These are phyloP conservation scores for Acropternis orthonyx DNA, from an alignment of 2,797 vertebrate genomes.

Conservation along the genomic window DNA sequence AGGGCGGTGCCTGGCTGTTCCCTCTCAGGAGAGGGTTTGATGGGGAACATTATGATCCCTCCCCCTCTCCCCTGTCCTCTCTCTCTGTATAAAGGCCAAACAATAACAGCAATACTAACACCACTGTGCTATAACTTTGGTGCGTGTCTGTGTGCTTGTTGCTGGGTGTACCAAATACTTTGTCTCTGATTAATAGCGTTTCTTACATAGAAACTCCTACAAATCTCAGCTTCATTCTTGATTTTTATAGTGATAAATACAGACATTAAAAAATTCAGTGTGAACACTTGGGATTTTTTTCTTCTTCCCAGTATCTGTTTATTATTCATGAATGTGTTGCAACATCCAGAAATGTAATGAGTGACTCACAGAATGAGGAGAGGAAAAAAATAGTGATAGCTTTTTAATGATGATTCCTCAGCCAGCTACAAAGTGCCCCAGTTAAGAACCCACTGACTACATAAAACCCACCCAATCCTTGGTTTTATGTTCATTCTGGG, in stretches of 20 bases:
- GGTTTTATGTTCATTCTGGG: background rate
- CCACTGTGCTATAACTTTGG: background rate
- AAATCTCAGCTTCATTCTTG: constrained; percentile 3
- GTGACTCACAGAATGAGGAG: constrained; percentile 24
- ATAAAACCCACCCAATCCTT: background rate
- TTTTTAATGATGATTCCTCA: background rate
- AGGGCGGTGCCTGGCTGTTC: constrained; percentile 39
- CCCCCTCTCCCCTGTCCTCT: background rate
- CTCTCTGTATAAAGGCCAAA: constrained; percentile 3
- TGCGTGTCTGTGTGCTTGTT: background rate
- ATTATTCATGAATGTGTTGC: constrained; percentile 45
- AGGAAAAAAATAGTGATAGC: constrained; percentile 15
- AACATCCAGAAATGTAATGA: constrained; percentile 24
- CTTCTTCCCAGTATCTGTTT: background rate
- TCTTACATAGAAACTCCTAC: background rate
- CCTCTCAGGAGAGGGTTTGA: constrained; percentile 34
- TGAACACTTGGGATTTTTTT: background rate
- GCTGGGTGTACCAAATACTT: background rate
- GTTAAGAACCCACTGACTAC: background rate
- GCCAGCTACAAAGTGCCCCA: background rate
- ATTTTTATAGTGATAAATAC: constrained; percentile 25
- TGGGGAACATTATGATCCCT: constrained; percentile 44
- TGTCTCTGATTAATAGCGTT: constrained; percentile 15
- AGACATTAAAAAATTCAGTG: background rate
- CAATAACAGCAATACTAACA: constrained; percentile 4